These are phyloP conservation scores for Drosophila bunnanda DNA, from an alignment of 2,888 invertebrate species.

Conservation along the genomic window DNA sequence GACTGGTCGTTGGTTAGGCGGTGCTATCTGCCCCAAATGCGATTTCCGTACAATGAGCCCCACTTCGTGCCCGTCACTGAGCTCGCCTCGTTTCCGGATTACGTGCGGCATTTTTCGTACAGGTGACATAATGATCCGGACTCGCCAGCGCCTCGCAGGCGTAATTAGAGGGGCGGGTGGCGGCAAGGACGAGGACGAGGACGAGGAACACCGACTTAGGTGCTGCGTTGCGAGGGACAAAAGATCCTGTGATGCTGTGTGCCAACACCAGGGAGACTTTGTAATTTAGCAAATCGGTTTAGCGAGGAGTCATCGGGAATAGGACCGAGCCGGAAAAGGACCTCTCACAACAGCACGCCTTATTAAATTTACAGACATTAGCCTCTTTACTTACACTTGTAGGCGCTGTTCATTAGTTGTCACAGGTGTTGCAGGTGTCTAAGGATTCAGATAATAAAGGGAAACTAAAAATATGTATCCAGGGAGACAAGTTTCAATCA, in stretches of 20 bases:
- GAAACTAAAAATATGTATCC: not conserved
- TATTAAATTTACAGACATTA: conserved; percentile 67
- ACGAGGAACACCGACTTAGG: conserved; percentile 1
- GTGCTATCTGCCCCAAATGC: conserved; percentile 70
- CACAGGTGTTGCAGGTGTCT: not conserved
- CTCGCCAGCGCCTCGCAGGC: conserved; percentile 40
- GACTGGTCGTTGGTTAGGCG: conserved; percentile 73
- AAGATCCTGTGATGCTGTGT: conserved; percentile 25
- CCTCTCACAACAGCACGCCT: conserved; percentile 18
- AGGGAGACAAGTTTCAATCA: not conserved
- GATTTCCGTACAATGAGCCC: conserved; percentile 72
- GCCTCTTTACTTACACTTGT: conserved; percentile 50
- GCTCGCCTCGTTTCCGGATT: conserved; percentile 68
- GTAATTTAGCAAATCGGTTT: conserved; percentile 79
- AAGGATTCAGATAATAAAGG: not conserved
- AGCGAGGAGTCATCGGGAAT: conserved; percentile 50
- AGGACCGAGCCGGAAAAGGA: conserved; percentile 5
- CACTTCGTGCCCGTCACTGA: conserved; percentile 23
- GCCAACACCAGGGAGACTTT: conserved; percentile 49
- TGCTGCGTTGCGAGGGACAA: conserved; percentile 28
- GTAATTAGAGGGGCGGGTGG: conserved; percentile 73
- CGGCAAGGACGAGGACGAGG: not conserved
- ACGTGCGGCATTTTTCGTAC: conserved; percentile 76
- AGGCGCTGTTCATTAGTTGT: conserved; percentile 22
- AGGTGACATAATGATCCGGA: conserved; percentile 77